phyloP scores from a whole-genome alignment of 2,113 vertebrate species.

The Callaeas wilsoni region DNA sequence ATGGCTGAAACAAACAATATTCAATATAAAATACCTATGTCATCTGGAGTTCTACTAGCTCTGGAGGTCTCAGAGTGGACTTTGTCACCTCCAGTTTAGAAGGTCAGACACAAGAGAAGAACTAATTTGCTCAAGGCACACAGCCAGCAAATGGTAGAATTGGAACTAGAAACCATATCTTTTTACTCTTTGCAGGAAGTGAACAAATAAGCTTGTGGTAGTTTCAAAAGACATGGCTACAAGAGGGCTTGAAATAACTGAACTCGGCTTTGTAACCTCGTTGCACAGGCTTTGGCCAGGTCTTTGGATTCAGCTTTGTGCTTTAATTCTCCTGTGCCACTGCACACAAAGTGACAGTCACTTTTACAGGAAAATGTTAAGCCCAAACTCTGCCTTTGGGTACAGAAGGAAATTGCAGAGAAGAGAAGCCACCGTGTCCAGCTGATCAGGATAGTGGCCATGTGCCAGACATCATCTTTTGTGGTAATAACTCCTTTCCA shows the following conservation, averaged over 20 bases:
- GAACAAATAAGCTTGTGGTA: not conserved
- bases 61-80: not conserved
- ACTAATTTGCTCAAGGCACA: not conserved
- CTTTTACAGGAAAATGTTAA: not conserved
- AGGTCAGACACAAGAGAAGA: not conserved
- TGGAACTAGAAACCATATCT: not conserved
- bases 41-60: not conserved
- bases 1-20: not conserved
- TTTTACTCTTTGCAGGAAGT: not conserved
- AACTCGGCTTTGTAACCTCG: not conserved
- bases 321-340: not conserved
- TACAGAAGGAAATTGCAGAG: not conserved
- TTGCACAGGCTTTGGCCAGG: not conserved
- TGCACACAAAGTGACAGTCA: not conserved
- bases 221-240: not conserved
- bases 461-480: conserved; percentile 32
- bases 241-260: not conserved
- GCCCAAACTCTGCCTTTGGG: not conserved
- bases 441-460: not conserved
- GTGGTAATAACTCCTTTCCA: conserved; percentile 46
- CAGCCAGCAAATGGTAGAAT: not conserved
- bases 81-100: not conserved
- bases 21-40: not conserved
- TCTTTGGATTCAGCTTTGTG: not conserved
- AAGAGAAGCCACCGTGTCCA: not conserved